These are phyloP conservation scores for Dendrophyllia cribrosa DNA, from an alignment of 64 coral and sea anemone genomes.

Conservation along the genomic window DNA sequence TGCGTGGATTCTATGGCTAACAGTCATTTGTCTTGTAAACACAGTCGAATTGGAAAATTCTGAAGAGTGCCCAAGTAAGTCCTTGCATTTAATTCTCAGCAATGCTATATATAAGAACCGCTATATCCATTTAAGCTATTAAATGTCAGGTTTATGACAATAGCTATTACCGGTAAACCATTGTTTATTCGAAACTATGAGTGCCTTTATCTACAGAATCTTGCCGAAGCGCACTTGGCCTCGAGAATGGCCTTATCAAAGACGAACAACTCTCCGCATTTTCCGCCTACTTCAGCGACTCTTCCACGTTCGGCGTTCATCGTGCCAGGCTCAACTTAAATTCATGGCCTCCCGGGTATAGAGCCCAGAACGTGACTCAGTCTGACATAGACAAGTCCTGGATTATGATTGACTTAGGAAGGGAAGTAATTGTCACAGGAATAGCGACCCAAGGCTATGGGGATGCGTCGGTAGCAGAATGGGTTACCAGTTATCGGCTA, in stretches of 20 bases:
- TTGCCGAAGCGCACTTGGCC: constrained; percentile 39
- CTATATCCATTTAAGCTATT: too few species aligned
- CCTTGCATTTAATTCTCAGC: background rate
- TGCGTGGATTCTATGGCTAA: background rate
- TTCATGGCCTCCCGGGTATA: constrained; percentile 48
- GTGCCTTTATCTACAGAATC: constrained; percentile 6
- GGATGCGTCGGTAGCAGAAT: constrained; percentile 26
- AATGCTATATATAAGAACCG: too few species aligned
- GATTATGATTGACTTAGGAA: constrained; percentile 49
- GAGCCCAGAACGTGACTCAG: constrained; percentile 4
- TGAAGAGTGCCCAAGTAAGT: constrained; percentile 34
- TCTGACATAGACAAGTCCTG: constrained; percentile 1
- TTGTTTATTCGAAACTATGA: background rate
- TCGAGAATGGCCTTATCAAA: constrained; percentile 39
- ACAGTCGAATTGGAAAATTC: background rate
- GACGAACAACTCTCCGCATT: constrained; percentile 38
- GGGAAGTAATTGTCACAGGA: constrained; percentile 45
- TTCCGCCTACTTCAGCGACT: constrained; percentile 29
- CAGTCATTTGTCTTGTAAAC: background rate
- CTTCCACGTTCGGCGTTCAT: constrained; percentile 20
- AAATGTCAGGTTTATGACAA: too few species aligned
- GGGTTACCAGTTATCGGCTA: constrained; percentile 48
- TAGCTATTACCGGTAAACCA: background rate
- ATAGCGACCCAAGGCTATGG: constrained; percentile 75
- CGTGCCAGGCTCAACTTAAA: constrained; percentile 36